Percentiles rank a stretch among this genome's conserved stretches.
Conservation (phyloP, 2,113 vertebrate genomes). For the Eira barbara region DNA sequence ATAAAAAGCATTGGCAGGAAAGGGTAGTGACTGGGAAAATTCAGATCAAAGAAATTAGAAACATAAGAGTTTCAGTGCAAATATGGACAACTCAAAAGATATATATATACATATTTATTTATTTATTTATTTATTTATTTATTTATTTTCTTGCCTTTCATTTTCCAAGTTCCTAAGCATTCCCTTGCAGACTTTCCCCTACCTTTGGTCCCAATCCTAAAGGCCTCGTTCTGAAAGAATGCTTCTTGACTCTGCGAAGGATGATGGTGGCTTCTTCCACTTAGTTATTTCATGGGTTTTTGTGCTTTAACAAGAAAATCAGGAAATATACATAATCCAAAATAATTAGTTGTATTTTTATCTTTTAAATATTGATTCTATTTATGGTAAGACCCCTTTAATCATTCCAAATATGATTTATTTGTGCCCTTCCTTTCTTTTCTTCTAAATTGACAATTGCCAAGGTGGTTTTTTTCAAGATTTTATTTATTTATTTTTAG, state of each 20-base stretch:
- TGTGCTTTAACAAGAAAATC: not conserved
- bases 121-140: no score
- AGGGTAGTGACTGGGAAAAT: not conserved
- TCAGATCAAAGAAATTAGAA: not conserved
- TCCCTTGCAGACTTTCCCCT: not conserved
- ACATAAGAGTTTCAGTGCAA: not conserved
- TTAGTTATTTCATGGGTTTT: not conserved
- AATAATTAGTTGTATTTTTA: not conserved
- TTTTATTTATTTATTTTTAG: not conserved
- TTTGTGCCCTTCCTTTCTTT: not conserved
- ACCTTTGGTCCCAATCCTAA: not conserved
- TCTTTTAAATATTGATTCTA: not conserved
- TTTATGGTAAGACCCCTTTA: not conserved
- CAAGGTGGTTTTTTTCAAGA: not conserved
- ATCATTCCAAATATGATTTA: not conserved
- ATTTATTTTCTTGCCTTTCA: not conserved
- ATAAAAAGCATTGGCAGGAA: not conserved
- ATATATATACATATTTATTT: not conserved
- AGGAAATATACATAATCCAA: not conserved
- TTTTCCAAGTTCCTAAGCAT: not conserved
- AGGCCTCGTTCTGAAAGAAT: not conserved
- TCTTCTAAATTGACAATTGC: not conserved
- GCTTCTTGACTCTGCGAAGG: not conserved
- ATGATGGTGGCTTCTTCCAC: not conserved
- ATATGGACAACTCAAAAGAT: not conserved